Evolutionary conservation across 1,140 invertebrate genomes (phyloP), one percentile per base, ranked within the genome.

Genomic region (Drosophila neocordata): DNA sequence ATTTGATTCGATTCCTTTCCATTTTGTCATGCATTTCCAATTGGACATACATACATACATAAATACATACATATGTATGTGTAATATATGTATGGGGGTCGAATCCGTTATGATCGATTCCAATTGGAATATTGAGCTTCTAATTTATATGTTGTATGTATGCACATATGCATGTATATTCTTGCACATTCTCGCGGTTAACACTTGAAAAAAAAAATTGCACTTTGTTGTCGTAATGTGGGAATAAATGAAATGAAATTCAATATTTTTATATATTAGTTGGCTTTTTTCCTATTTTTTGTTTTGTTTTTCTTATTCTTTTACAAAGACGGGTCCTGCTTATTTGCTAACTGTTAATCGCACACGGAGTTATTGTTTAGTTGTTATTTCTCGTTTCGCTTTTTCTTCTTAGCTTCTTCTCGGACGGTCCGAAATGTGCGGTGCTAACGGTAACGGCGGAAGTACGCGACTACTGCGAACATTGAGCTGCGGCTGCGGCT

Each of bases 361-460:
- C 55, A 57, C 56, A 20, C 31, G 56, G 56, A 58, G 15, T 58
- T 27, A 31, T 58, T 58, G 55, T 37, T 37, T 31, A 18, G 31
- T 58, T 58, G 7, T 58, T 27, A 20, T 61, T 38, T 58, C 15
- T 41, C 35, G 31, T 56, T 34, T 69, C 55, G 34, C 53, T 66
- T 63, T 48, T 61, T 37, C 65, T 24, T 35, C 64, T 37, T 53
- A 38, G 37, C n/a, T 48, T 58, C 37, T 38, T 52, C 67, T 63
- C 59, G 59, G 73, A 56, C 69, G 69, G 63, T 64, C 73, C 68
- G 62, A 71, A 56, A 53, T 79, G 73, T 85, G 83, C 79, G 80
- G 81, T 88, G 78, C 83, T 87, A 87, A 87, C 82, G 82, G 78
- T 79, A 87, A 87, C 83, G 83, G 79, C 83, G 83, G 83, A 87